Evolutionary conservation across 2,888 invertebrate species (phyloP), one percentile per base, ranked within the genome.

Genomic region (Fragum sueziense): DNA sequence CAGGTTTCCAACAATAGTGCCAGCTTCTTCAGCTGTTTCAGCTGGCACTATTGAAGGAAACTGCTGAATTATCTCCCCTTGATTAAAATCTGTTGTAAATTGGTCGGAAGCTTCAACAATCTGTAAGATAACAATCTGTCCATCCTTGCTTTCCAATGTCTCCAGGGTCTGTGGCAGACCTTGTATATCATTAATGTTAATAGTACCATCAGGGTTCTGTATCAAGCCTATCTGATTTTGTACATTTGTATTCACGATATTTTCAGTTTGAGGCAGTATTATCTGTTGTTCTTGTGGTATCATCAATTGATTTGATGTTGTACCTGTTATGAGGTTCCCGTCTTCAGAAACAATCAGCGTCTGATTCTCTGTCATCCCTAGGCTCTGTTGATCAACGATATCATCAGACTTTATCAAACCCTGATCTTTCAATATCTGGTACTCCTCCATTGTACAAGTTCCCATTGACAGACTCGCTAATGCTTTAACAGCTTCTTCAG

Each of bases 61-160:
- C 57, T 76, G 33, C 52, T 72, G 69, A 9, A 76, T 47, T 31
- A 76, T 51, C 52, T 73, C 72, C 17, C 72, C 65, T 27, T 62
- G 72, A 78, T 76, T 33, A 83, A 81, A 7, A 34, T 87, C 87
- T 51, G 86, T 79, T 0, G 83, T 68, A n/a, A 72, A 62, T 9
- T 74, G 80, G 33, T 85, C 87, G 2, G 86, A 80, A 0, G 85
- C 88, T 67, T 89, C 88, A 2, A 89, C 88, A 22, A 91, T 89
- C 84, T 91, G 90, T 1, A 91, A 79, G 59, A 90, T 90, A 17
- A 91, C 88, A n/a, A 91, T 88, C 62, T 89, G 87, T 14, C 88
- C 88, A 9, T 87, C 85, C 0, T 78, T 76, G 6, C 77, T 82
- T 17, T 87, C 86, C 11, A 86, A 61, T 2, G 81, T 80, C 25